phyloP scores from a whole-genome alignment of 1,140 invertebrate species.

The Saccostrea glomerata region DNA sequence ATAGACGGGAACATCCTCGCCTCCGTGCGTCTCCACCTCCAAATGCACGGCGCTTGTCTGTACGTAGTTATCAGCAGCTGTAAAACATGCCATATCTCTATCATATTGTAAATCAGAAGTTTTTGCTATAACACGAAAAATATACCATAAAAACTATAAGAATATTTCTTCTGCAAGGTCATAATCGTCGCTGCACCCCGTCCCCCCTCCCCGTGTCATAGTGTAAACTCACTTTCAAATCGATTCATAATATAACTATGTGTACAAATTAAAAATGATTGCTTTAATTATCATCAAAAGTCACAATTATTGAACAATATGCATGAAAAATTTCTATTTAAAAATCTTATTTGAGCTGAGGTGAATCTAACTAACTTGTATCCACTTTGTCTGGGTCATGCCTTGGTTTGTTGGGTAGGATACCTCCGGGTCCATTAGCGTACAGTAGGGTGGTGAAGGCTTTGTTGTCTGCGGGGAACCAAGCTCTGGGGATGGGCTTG shows the following conservation, averaged over 20 bases:
- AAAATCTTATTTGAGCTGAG: no score
- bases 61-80: slow-evolving; percentile 60
- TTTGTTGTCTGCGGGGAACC: slow-evolving; percentile 60
- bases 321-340: no score
- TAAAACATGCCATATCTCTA: slow-evolving; percentile 44
- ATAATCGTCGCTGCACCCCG: no score
- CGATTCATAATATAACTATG: no score
- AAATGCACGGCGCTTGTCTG: slow-evolving; percentile 83
- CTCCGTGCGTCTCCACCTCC: slow-evolving; percentile 77
- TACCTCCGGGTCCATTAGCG: slow-evolving; percentile 75
- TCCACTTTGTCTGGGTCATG: slow-evolving; percentile 52
- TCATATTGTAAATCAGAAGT: neutral
- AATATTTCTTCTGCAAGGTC: no score
- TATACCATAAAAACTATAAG: no score
- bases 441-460: slow-evolving; percentile 77
- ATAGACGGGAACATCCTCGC: slow-evolving; percentile 77
- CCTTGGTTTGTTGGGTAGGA: slow-evolving; percentile 47
- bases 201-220: no score
- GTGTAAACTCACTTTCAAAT: no score
- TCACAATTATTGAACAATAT: no score
- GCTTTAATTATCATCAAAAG: no score
- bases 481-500: slow-evolving; percentile 38
- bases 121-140: neutral
- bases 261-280: no score
- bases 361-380: slow-evolving; percentile 56